Percentiles rank a stretch among this genome's conserved stretches.
These are phyloP conservation scores for Petromus typicus DNA, from an alignment of 2,113 vertebrate species.

Conservation along the genomic window DNA sequence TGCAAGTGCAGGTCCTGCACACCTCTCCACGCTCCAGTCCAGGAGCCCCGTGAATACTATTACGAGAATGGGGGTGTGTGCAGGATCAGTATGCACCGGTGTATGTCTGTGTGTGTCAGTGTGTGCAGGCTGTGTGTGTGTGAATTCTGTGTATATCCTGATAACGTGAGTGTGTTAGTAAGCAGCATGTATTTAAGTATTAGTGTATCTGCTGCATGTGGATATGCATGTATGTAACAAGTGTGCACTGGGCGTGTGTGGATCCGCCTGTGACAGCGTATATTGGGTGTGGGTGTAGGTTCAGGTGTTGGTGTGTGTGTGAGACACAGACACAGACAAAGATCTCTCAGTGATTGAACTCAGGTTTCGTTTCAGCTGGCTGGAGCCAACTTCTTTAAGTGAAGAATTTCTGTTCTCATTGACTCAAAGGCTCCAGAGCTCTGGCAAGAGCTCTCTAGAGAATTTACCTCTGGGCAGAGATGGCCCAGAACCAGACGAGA, in stretches of 20 bases:
- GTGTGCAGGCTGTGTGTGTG: not conserved
- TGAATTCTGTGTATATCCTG: not conserved
- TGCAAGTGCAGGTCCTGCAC: not conserved
- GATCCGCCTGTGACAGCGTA: too few species aligned
- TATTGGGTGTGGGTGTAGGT: too few species aligned
- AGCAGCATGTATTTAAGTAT: not conserved
- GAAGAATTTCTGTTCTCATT: conserved; percentile 46
- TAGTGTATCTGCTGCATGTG: not conserved
- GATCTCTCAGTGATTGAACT: not conserved
- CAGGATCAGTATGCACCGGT: too few species aligned
- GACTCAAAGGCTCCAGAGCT: conserved; percentile 39
- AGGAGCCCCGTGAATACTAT: not conserved
- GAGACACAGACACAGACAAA: not conserved
- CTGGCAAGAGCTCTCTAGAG: conserved; percentile 49
- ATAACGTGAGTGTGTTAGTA: too few species aligned
- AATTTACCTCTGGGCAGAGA: conserved; percentile 68
- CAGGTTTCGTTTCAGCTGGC: not conserved
- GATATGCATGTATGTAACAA: not conserved
- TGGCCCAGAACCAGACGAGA: conserved; percentile 36
- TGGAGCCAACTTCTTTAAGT: conserved; percentile 9
- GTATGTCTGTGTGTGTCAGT: not conserved
- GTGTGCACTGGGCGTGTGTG: not conserved
- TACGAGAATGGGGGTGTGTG: too few species aligned
- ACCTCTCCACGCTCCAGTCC: not conserved
- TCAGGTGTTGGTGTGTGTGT: not conserved